Evolutionary conservation across 2,797 vertebrate genomes (phyloP).

Genomic region (Mastacembelus armatus): DNA sequence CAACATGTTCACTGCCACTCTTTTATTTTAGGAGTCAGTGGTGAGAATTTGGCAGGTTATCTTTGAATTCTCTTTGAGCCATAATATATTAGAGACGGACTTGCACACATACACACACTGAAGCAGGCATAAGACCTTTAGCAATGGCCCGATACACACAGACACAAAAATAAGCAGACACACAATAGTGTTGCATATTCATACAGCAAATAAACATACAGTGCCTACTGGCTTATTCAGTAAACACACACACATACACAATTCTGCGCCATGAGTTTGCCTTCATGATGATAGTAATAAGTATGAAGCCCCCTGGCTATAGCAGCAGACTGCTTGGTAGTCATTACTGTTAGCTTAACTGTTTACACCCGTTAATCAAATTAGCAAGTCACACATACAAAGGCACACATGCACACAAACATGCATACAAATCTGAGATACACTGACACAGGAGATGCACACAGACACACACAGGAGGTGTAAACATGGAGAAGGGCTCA

Average conservation of each 20-base stretch:
- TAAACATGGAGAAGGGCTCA: slow-evolving; percentile 66
- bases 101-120: slow-evolving; percentile 24
- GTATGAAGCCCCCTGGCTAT: slow-evolving; percentile 76
- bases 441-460: slow-evolving; percentile 17
- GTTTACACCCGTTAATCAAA: slow-evolving; percentile 84
- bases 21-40: slow-evolving; percentile 30
- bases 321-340: slow-evolving; percentile 79
- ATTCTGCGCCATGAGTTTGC: slow-evolving; percentile 68
- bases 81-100: slow-evolving; percentile 58
- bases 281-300: slow-evolving; percentile 82
- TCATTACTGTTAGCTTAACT: slow-evolving; percentile 83
- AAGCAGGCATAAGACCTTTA: slow-evolving; percentile 30
- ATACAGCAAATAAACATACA: slow-evolving; percentile 31
- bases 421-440: slow-evolving; percentile 4
- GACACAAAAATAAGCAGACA: slow-evolving; percentile 19
- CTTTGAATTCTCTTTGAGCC: slow-evolving; percentile 55
- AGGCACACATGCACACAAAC: slow-evolving; percentile 19
- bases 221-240: slow-evolving; percentile 16
- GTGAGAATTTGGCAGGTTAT: slow-evolving; percentile 47
- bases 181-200: too few relatives aligned
- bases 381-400: slow-evolving; percentile 71
- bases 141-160: slow-evolving; percentile 30
- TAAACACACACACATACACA: slow-evolving; percentile 32
- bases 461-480: slow-evolving; percentile 48
- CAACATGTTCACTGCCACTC: slow-evolving; percentile 25